Evolutionary conservation across 2,113 vertebrate species (phyloP), one percentile per base, ranked within the genome.

Genomic region (Engystomops pustulosus): DNA sequence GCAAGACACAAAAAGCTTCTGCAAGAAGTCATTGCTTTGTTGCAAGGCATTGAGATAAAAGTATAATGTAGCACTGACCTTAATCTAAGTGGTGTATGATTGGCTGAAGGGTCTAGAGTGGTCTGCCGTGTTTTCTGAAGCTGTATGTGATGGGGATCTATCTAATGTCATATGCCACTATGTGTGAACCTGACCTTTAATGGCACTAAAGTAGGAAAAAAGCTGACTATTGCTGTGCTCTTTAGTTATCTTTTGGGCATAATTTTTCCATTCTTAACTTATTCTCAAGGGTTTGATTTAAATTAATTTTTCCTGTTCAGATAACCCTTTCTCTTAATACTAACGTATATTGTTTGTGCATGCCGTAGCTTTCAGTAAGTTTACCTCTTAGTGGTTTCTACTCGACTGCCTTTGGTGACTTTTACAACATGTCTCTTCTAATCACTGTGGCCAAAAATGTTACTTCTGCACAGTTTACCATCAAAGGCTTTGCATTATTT

Each of bases 21-120:
- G 27, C 15, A 34, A 62, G 1, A 58, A 11, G 65, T 41, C 38
- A 41, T 8, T 41, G 38, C 38, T 41, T 41, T 41, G 8, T 41
- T 41, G 4, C 38, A 5, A 41, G 38, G 38, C 38, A 4, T 41
- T 41, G 38, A 41, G 65, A 68, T 68, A 68, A 62, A 62, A 68
- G 65, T 36, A 18, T 36, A 36, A 68, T 68, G 65, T 36, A 20
- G 65, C 65, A 68, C 17, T 68, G 65, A 68, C 32, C 65, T 36
- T 20, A 36, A 68, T 36, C 32, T 70, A 44, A 38, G 34, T 10
- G 17, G 5, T 32, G 15, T 65, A 30, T 65, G 30, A 17, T 65
- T 65, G 30, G 20, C 7, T 67, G 30, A 15, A 36, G 17, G 15
- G 9, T n/a, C 25, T 27, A n/a, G 55, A 27, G 23, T 25, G 58